A percentile compares a stretch with the other conserved stretches of the same genome.
These are phyloP conservation scores for Andrena flavipes DNA, from an alignment of 2,888 invertebrate species.

Conservation along the genomic window DNA sequence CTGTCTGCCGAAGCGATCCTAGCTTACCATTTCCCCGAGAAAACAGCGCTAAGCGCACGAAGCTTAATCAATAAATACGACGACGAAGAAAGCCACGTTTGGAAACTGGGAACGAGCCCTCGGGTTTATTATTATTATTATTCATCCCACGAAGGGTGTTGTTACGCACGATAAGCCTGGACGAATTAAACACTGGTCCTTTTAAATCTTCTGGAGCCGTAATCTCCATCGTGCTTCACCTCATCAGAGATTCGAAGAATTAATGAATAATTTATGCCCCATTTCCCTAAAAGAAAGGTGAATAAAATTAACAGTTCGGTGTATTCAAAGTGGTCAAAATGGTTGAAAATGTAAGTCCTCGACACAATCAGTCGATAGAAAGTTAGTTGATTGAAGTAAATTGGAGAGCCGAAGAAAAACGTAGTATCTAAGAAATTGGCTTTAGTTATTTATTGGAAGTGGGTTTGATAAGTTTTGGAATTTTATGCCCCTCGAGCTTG, in stretches of 20 bases:
- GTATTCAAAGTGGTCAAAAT: background rate
- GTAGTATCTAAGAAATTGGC: no score
- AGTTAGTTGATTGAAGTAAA: no score
- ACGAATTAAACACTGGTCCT: conserved; percentile 28
- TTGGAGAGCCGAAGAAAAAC: no score
- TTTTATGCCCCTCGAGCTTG: no score
- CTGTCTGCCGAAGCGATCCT: background rate
- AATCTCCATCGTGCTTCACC: background rate
- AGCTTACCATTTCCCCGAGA: background rate
- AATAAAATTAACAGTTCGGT: background rate
- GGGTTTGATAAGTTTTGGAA: no score
- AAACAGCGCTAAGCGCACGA: conserved; percentile 30
- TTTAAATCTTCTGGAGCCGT: conserved; percentile 5
- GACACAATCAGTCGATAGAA: no score
- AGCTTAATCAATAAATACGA: conserved; percentile 46
- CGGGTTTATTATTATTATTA: conserved; percentile 33
- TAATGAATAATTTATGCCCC: background rate
- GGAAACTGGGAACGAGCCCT: conserved; percentile 38
- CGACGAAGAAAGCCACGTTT: conserved; percentile 26
- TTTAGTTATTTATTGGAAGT: no score
- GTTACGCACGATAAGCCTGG: conserved; percentile 42
- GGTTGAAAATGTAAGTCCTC: no score
- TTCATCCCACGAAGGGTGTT: conserved; percentile 36
- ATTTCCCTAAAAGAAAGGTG: background rate
- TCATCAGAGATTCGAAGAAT: conserved; percentile 18